Evolutionary conservation across 2,888 invertebrate genomes (phyloP).

Genomic region (Mimachlamys varia): DNA sequence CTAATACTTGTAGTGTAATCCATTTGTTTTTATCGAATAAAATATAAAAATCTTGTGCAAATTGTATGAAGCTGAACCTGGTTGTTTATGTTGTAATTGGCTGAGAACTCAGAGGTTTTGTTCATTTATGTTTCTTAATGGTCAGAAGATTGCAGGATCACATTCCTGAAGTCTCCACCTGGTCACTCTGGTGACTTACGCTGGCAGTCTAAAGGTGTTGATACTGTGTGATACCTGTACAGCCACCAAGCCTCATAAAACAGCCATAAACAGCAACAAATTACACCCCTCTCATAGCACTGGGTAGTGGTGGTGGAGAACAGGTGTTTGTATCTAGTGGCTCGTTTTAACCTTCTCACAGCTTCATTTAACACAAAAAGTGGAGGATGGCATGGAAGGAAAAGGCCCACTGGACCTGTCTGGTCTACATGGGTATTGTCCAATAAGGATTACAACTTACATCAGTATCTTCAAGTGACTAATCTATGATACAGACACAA

Average conservation of each 20-base stretch:
- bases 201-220: background rate
- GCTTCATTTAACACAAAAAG: too few relatives aligned
- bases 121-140: background rate
- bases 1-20: background rate
- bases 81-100: background rate
- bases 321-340: background rate
- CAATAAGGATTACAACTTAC: too few relatives aligned
- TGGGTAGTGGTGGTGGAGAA: background rate
- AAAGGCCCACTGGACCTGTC: too few relatives aligned
- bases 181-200: conserved; percentile 12
- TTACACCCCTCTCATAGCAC: background rate
- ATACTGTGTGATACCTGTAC: background rate
- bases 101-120: background rate
- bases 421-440: too few relatives aligned
- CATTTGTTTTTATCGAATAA: background rate
- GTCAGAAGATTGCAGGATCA: background rate
- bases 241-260: conserved; percentile 18
- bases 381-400: too few relatives aligned
- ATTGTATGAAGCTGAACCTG: background rate
- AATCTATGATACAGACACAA: too few relatives aligned
- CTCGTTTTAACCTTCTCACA: background rate
- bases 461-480: too few relatives aligned
- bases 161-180: background rate
- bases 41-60: background rate
- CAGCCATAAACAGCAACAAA: background rate